Evolutionary conservation across 2,888 invertebrate genomes (phyloP).

Genomic region (Drosophila birchii): DNA sequence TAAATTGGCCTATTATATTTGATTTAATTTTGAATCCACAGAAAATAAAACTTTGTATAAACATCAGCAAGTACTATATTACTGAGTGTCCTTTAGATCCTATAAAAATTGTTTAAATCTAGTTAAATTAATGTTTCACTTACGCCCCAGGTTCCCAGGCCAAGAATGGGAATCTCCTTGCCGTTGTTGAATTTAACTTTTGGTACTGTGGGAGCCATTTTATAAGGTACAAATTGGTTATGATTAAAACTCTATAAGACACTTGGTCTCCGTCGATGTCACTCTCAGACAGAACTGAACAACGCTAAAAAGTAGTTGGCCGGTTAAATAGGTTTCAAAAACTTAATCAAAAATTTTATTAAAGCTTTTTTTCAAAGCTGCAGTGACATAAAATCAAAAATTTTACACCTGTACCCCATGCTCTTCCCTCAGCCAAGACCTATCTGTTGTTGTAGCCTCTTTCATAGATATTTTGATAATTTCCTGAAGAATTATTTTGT

Average conservation of each 20-base stretch:
- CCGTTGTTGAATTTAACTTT: constrained; percentile 87
- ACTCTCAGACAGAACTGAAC: constrained; percentile 32
- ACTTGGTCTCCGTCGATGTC: neutral
- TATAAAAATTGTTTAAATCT: neutral
- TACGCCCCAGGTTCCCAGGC: constrained; percentile 92
- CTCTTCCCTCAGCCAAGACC: too few relatives aligned
- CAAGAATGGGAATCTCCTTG: constrained; percentile 87
- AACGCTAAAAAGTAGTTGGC: constrained; percentile 52
- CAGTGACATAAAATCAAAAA: constrained; percentile 6
- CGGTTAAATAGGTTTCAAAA: constrained; percentile 57
- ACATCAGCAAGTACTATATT: too few relatives aligned
- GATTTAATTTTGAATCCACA: too few relatives aligned
- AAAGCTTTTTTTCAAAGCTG: constrained; percentile 37
- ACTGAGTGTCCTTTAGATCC: constrained; percentile 4
- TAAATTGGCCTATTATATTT: too few relatives aligned
- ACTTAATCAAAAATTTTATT: constrained; percentile 20
- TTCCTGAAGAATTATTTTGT: neutral
- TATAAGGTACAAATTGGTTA: constrained; percentile 23
- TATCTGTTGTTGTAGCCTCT: neutral
- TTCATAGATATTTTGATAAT: neutral
- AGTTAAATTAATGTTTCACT: constrained; percentile 63
- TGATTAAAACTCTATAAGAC: neutral
- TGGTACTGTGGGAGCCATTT: constrained; percentile 82
- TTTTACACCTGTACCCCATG: neutral
- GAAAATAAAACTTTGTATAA: constrained; percentile 38